These are phyloP conservation scores for Goniozus legneri DNA, from an alignment of 1,140 invertebrate species.

Conservation along the genomic window DNA sequence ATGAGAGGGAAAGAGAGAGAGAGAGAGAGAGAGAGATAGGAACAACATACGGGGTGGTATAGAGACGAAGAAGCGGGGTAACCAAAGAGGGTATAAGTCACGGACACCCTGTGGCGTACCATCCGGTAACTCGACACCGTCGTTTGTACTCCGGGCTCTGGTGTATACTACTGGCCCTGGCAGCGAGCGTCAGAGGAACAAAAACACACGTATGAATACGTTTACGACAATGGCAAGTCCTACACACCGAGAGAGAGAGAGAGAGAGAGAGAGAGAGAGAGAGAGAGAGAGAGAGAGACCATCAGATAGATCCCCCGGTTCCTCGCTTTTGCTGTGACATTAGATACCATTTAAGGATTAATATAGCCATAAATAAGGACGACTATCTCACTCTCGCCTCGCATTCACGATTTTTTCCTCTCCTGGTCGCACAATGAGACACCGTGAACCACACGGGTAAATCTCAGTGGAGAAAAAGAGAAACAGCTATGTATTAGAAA, in stretches of 20 bases:
- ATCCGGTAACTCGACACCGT: constrained; percentile 57
- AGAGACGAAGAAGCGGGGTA: constrained; percentile 31
- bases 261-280: neutral
- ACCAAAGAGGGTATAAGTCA: constrained; percentile 48
- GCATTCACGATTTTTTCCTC: too few relatives aligned
- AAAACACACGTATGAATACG: constrained; percentile 52
- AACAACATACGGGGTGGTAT: constrained; percentile 13
- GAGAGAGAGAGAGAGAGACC: constrained; percentile 6
- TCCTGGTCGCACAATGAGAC: too few relatives aligned
- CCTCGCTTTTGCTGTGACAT: constrained; percentile 49
- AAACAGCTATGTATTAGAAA: too few relatives aligned
- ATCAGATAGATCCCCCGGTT: constrained; percentile 47
- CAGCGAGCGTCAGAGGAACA: constrained; percentile 40
- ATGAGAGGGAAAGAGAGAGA: constrained; percentile 12
- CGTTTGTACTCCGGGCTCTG: constrained; percentile 49
- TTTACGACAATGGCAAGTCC: constrained; percentile 49
- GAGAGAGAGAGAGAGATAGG: constrained; percentile 13
- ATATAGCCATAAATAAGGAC: constrained; percentile 55
- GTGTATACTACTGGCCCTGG: constrained; percentile 38
- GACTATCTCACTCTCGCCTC: constrained; percentile 23
- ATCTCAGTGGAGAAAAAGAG: too few relatives aligned
- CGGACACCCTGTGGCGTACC: constrained; percentile 52
- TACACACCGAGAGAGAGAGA: constrained; percentile 22
- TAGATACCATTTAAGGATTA: constrained; percentile 57
- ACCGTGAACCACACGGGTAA: too few relatives aligned